Evolutionary conservation across 2,113 vertebrate genomes (phyloP).

Genomic region (Alligator sinensis): DNA sequence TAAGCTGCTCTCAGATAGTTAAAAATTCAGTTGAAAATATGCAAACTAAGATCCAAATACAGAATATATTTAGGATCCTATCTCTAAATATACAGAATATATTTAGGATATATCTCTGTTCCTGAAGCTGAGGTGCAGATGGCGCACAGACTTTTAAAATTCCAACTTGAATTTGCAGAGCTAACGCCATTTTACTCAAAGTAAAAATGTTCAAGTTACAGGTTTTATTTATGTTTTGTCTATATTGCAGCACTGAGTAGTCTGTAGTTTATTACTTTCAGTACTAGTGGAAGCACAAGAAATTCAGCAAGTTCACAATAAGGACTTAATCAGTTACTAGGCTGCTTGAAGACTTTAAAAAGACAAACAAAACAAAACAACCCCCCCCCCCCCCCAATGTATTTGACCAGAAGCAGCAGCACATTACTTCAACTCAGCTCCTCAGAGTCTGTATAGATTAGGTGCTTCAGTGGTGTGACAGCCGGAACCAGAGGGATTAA

Average conservation of each 20-base stretch:
- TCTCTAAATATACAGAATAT: no score
- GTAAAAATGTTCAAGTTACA: no score
- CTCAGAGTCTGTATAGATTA: no score
- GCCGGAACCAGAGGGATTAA: no score
- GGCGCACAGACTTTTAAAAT: background rate
- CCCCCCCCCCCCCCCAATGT: no score
- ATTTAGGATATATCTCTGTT: background rate
- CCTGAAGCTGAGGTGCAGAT: background rate
- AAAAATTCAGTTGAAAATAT: no score
- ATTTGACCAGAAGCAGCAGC: no score
- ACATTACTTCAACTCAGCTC: no score
- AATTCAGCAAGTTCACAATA: background rate
- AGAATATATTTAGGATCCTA: background rate
- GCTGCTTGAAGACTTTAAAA: no score
- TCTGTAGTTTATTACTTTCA: background rate
- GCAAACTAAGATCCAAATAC: background rate
- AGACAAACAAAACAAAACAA: no score
- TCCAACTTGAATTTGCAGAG: background rate
- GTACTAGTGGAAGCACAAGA: background rate
- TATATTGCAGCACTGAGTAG: background rate
- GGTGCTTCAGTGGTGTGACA: no score
- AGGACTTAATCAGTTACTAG: background rate
- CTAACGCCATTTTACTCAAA: background rate
- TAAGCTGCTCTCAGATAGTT: no score
- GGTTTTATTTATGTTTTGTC: background rate